Base-by-base conservation (phyloP, 2,797 vertebrate species). In the Tiaroga cobitis region DNA sequence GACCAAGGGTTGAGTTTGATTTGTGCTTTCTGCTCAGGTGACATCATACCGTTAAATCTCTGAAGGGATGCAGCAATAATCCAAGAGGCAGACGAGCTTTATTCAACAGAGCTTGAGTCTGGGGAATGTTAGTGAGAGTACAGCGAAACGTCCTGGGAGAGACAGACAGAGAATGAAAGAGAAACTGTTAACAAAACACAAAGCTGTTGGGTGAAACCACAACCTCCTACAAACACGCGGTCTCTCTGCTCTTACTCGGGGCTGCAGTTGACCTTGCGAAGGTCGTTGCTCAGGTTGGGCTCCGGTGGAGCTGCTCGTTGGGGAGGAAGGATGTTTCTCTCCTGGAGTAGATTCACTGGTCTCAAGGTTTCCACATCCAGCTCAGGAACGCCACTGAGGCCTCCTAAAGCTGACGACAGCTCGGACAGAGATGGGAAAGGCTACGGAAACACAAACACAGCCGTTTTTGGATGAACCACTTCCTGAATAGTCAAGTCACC, bases 51-150 rank as follows among this genome's bases (percentile, higher is more conserved):
- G 97, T 97, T 78, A 99, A 89, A 92, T 99, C 98, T 95, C 97
- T 97, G 93, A 99, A 99, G 70, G 98, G 98, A 94, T 99, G 98
- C 5, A 99, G 93, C 63, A 99, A 92, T 84, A 99, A 94, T 43
- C 98, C 98, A 89, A 99, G 93, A 5, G 98, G 98, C 83, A 99
- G 97, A 8, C 98, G 95, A 85, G 98, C 98, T 95, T 99, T 99
- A 91, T 97, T 99, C 91, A 99, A 92, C 84, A 99, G 93, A 74
- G 97, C 96, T 92, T 99, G 97, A 13, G 96, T 99, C 90, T 99
- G 98, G 7, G 98, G 98, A 90, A 99, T 95, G 93, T 95, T 98
- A 87, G 95, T 97, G 92, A 99, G 89, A 1, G 98, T 99, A 80
- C 97, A 99, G 56, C 98, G 93, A 94, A 99, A 99, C 0, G 97